Percentiles rank a stretch among this genome's conserved stretches.
Conservation (phyloP, 2,113 vertebrate genomes). For the Lichenostomus cassidix region DNA sequence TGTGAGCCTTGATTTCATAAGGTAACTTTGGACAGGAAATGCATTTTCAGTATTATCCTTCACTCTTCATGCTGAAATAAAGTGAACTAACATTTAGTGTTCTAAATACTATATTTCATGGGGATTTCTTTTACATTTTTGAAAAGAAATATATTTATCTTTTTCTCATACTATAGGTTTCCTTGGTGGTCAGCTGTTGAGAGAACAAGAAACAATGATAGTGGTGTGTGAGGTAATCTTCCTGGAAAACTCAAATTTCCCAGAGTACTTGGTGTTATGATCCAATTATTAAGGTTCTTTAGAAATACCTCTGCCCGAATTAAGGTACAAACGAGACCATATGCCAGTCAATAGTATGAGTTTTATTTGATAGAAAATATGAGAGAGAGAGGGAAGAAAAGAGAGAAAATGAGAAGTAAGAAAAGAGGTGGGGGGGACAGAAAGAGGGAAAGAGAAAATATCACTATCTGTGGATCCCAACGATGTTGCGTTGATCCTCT, state of each 20-base stretch:
- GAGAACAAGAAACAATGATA: neutral
- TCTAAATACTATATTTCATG: neutral
- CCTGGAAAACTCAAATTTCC: neutral
- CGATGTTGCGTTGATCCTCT: too few relatives aligned
- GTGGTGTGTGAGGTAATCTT: neutral
- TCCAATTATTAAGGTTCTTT: too few relatives aligned
- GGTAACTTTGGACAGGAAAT: neutral
- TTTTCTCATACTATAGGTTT: neutral
- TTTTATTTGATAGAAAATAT: too few relatives aligned
- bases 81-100: neutral
- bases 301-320: too few relatives aligned
- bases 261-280: neutral
- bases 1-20: neutral
- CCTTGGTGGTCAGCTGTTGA: neutral
- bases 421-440: too few relatives aligned
- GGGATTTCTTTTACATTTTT: neutral
- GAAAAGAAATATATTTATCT: neutral
- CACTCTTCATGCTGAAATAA: neutral
- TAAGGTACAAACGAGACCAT: too few relatives aligned
- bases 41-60: neutral
- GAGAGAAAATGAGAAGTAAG: too few relatives aligned
- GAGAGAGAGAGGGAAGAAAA: too few relatives aligned
- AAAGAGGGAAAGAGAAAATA: too few relatives aligned
- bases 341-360: too few relatives aligned
- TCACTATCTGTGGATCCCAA: too few relatives aligned